These are phyloP conservation scores for Sebastes trivittatus DNA, from an alignment of 2,797 vertebrate species.

Conservation along the genomic window DNA sequence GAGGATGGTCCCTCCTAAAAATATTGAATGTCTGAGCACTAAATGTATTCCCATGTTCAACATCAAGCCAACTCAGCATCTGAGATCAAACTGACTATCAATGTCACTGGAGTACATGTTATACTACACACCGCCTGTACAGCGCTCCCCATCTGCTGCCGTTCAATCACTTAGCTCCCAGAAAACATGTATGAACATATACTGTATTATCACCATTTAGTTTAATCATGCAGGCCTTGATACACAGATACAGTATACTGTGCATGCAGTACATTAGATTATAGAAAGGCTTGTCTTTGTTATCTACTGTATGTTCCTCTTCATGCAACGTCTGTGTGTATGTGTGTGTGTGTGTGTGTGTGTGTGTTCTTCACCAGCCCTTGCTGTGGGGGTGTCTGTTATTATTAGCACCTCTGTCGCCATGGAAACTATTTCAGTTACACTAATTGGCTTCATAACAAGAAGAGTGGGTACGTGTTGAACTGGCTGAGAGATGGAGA, in stretches of 20 bases:
- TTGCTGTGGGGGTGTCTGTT: conserved; percentile 81
- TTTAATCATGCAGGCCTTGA: neutral
- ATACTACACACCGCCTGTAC: neutral
- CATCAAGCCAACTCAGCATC: conserved; percentile 2
- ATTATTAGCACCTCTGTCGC: conserved; percentile 83
- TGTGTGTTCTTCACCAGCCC: conserved; percentile 61
- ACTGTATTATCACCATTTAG: neutral
- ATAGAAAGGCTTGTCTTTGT: conserved; percentile 13
- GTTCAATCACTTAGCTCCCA: neutral
- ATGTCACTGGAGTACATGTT: neutral
- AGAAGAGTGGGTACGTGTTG: conserved; percentile 73
- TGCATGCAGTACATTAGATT: neutral
- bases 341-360: no score
- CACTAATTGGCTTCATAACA: conserved; percentile 82
- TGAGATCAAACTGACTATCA: neutral
- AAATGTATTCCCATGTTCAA: neutral
- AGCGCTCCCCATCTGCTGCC: neutral
- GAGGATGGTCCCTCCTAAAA: neutral
- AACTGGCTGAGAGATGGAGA: conserved; percentile 56
- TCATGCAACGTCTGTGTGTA: conserved; percentile 1
- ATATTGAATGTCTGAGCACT: neutral
- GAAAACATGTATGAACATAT: neutral
- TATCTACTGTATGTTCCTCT: conserved; percentile 27
- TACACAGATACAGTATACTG: neutral
- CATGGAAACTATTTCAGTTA: conserved; percentile 83